Evolutionary conservation across 1,140 invertebrate species (phyloP).

Genomic region (Theocolax elegans): DNA sequence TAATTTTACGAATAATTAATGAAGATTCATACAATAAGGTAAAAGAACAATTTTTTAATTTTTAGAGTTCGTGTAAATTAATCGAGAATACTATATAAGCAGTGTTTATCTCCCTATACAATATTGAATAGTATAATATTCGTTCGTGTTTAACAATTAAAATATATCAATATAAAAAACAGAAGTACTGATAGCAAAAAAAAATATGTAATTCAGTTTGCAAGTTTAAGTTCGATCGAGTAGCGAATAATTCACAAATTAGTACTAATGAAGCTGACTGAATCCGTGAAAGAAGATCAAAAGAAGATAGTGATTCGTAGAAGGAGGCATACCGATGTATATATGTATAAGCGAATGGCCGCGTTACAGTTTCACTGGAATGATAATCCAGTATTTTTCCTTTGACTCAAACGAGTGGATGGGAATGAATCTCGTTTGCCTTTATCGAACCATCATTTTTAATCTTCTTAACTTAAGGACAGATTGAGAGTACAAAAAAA

Average conservation of each 20-base stretch:
- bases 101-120: too few species aligned
- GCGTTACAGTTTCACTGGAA: background rate
- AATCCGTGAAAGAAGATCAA: background rate
- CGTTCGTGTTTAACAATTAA: too few species aligned
- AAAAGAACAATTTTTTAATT: background rate
- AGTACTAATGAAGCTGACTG: conserved; percentile 8
- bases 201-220: too few species aligned
- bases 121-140: too few species aligned
- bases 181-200: too few species aligned
- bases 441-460: background rate
- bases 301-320: background rate
- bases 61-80: too few species aligned
- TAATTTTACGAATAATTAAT: background rate
- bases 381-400: background rate
- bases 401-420: background rate
- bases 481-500: background rate
- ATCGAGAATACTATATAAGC: too few species aligned
- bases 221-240: background rate
- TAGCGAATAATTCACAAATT: background rate
- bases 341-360: background rate
- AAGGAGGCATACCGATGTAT: background rate
- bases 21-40: background rate
- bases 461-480: background rate
- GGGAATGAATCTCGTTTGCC: background rate
- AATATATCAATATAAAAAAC: too few species aligned